Evolutionary conservation across 1,140 invertebrate species (phyloP).

Genomic region (Scaptomyza hsui): DNA sequence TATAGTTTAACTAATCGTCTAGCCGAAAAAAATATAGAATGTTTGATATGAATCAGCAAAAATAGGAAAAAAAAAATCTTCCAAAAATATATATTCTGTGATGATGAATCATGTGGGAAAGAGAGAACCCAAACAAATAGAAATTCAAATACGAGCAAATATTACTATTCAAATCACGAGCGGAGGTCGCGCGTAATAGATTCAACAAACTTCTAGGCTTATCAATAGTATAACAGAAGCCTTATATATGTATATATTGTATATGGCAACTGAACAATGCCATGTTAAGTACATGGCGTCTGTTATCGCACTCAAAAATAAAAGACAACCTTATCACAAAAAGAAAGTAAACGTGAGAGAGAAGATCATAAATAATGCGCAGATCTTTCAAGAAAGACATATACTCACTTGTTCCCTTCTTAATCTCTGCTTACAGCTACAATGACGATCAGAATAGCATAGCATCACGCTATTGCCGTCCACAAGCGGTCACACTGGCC

Average conservation of each 20-base stretch:
- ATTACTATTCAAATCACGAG: conserved; percentile 50
- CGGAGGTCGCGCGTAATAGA: conserved; percentile 63
- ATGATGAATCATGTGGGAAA: conserved; percentile 47
- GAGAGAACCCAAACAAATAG: conserved; percentile 19
- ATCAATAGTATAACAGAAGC: conserved; percentile 44
- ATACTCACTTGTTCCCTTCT: conserved; percentile 8
- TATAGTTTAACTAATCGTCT: conserved; percentile 55
- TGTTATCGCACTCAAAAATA: conserved; percentile 49
- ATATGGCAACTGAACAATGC: conserved; percentile 41
- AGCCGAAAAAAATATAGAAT: conserved; percentile 39
- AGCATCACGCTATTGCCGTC: conserved; percentile 77
- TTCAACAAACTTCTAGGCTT: conserved; percentile 46
- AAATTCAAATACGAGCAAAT: background rate
- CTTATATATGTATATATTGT: conserved; percentile 8
- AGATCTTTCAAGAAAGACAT: conserved; percentile 26
- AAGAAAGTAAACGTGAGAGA: conserved; percentile 46
- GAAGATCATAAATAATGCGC: conserved; percentile 25
- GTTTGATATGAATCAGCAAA: conserved; percentile 32
- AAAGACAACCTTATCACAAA: conserved; percentile 58
- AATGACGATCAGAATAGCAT: conserved; percentile 76
- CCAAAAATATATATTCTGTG: conserved; percentile 33
- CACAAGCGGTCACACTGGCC: conserved; percentile 78
- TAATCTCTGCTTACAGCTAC: conserved; percentile 61
- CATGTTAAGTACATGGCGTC: conserved; percentile 25
- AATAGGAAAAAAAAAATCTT: conserved; percentile 14